phyloP scores from a whole-genome alignment of 2,888 invertebrate genomes.

The Timandra comae region DNA sequence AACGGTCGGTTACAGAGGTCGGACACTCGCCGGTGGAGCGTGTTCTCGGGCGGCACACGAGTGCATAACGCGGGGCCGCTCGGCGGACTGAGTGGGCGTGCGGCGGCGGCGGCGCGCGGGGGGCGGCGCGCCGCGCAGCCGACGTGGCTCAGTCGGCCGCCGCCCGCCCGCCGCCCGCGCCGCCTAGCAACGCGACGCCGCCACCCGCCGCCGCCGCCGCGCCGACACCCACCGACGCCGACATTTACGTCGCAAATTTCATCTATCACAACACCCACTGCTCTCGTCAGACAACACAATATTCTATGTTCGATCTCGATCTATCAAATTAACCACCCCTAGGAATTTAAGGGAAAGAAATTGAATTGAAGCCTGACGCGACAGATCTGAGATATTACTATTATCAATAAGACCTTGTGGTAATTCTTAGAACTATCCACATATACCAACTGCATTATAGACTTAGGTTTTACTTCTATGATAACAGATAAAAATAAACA shows the following conservation, averaged over 20 bases:
- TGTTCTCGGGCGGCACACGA: slow-evolving; percentile 35
- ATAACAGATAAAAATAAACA: no score
- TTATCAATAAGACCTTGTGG: no score
- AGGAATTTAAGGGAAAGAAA: no score
- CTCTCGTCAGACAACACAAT: no score
- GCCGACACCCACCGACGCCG: slow-evolving; percentile 22
- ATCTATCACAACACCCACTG: slow-evolving; percentile 16
- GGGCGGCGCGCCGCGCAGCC: slow-evolving; percentile 42
- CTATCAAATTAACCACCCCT: no score
- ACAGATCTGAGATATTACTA: no score
- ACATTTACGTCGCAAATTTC: background rate
- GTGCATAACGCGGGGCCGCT: slow-evolving; percentile 53
- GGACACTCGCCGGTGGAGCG: slow-evolving; percentile 55
- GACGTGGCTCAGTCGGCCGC: slow-evolving; percentile 33
- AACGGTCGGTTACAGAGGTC: slow-evolving; percentile 70
- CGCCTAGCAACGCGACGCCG: slow-evolving; percentile 26
- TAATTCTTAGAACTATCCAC: no score
- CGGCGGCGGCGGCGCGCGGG: slow-evolving; percentile 33
- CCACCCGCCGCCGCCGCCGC: slow-evolving; percentile 19
- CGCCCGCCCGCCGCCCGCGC: slow-evolving; percentile 20
- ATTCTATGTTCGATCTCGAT: no score
- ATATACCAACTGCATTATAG: no score
- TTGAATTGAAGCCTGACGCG: no score
- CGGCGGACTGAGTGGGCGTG: slow-evolving; percentile 42
- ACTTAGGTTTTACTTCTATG: no score